Evolutionary conservation across 2,797 vertebrate genomes (phyloP).

Genomic region (Channa striata): DNA sequence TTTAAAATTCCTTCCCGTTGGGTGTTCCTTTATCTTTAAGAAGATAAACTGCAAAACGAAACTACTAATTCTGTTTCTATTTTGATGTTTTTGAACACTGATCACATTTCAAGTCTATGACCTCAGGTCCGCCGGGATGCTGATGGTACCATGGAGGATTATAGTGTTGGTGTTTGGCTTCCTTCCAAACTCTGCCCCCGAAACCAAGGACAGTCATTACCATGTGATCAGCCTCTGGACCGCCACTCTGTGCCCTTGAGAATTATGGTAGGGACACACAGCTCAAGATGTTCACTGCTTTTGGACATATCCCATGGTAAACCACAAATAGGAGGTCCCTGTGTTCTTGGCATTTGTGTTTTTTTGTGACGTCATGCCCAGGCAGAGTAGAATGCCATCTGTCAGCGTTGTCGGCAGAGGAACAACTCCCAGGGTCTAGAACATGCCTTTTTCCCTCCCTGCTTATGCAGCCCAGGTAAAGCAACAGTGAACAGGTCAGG

Average conservation of each 20-base stretch:
- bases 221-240: constrained; percentile 11
- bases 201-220: constrained; percentile 10
- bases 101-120: too few species aligned
- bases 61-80: too few species aligned
- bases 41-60: too few species aligned
- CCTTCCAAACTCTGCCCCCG: too few species aligned
- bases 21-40: too few species aligned
- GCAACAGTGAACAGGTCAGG: not conserved
- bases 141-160: too few species aligned
- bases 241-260: constrained; percentile 16
- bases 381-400: constrained; percentile 63
- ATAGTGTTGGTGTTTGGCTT: too few species aligned
- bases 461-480: constrained; percentile 32
- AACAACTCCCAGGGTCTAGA: constrained; percentile 37
- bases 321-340: constrained; percentile 40
- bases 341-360: constrained; percentile 59
- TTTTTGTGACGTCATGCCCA: constrained; percentile 64
- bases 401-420: constrained; percentile 41
- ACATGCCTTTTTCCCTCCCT: constrained; percentile 20
- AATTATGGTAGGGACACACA: constrained; percentile 15
- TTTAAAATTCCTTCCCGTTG: too few species aligned
- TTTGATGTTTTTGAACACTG: too few species aligned
- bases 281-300: constrained; percentile 19
- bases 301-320: constrained; percentile 28
- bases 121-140: too few species aligned